phyloP scores from a whole-genome alignment of 2,888 invertebrate species.

The Panorpa germanica region DNA sequence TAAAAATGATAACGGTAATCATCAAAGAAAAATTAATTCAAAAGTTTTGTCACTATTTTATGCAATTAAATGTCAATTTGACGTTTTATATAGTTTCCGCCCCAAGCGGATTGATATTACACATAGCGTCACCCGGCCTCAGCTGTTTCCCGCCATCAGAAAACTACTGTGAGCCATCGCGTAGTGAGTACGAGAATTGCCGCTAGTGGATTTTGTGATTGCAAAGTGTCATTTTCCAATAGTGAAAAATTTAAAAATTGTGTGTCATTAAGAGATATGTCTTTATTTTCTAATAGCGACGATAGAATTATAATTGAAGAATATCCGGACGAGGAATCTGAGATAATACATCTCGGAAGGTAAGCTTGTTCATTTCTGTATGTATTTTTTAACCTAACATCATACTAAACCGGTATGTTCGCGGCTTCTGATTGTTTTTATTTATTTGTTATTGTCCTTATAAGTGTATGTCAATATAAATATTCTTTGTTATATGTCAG shows the following conservation, averaged over 20 bases:
- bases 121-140: slow-evolving; percentile 31
- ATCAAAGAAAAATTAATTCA: slow-evolving; percentile 2
- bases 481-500: too few species aligned
- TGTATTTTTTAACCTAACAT: slow-evolving; percentile 10
- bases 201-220: slow-evolving; percentile 17
- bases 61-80: too few species aligned
- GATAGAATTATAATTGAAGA: too few species aligned
- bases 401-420: slow-evolving; percentile 8
- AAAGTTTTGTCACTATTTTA: too few species aligned
- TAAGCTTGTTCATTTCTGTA: too few species aligned
- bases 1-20: background rate
- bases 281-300: slow-evolving; percentile 30
- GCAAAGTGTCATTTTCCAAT: slow-evolving; percentile 8
- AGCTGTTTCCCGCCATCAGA: slow-evolving; percentile 54
- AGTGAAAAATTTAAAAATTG: slow-evolving; percentile 11
- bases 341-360: too few species aligned
- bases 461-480: background rate
- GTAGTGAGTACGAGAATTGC: slow-evolving; percentile 26
- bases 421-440: slow-evolving; percentile 9
- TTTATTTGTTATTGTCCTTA: background rate
- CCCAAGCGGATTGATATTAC: slow-evolving; percentile 23
- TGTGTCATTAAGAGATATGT: slow-evolving; percentile 23
- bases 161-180: slow-evolving; percentile 35
- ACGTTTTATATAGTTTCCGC: too few species aligned
- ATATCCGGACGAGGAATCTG: slow-evolving; percentile 31